These are phyloP conservation scores for Rhinatrema bivittatum DNA, from an alignment of 2,797 vertebrate genomes.

Conservation along the genomic window DNA sequence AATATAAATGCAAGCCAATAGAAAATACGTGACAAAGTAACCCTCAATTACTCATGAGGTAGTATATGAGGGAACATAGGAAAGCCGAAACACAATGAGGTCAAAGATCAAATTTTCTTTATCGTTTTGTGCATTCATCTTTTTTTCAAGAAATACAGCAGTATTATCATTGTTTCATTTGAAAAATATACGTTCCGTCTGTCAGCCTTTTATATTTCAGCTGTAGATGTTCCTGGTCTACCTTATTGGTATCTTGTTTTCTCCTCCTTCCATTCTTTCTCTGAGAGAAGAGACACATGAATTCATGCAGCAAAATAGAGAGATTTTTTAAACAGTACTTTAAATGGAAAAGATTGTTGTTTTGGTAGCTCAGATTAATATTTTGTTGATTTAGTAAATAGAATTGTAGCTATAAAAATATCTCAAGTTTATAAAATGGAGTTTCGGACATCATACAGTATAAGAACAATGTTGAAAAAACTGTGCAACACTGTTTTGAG, in stretches of 20 bases:
- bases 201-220: conserved; percentile 14
- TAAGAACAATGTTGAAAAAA: too few species aligned
- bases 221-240: too few species aligned
- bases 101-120: conserved; percentile 48
- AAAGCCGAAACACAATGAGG: conserved; percentile 42
- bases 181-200: conserved; percentile 32
- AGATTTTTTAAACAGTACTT: conserved; percentile 24
- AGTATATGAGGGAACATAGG: conserved; percentile 51
- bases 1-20: conserved; percentile 50
- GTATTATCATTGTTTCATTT: conserved; percentile 28
- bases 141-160: conserved; percentile 42
- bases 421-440: conserved; percentile 53
- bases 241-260: too few species aligned
- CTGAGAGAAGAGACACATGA: conserved; percentile 39
- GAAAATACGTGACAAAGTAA: conserved; percentile 45
- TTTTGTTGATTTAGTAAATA: conserved; percentile 50
- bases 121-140: conserved; percentile 36
- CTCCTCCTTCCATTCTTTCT: conserved; percentile 39
- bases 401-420: conserved; percentile 59
- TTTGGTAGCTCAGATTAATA: conserved; percentile 39
- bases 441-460: conserved; percentile 25
- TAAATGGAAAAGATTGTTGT: conserved; percentile 50
- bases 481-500: too few species aligned
- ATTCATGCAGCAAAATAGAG: conserved; percentile 50
- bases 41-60: conserved; percentile 63